Percentiles rank a stretch among this genome's conserved stretches.
These are phyloP conservation scores for Sitta europaea DNA, from an alignment of 2,113 vertebrate genomes.

Conservation along the genomic window DNA sequence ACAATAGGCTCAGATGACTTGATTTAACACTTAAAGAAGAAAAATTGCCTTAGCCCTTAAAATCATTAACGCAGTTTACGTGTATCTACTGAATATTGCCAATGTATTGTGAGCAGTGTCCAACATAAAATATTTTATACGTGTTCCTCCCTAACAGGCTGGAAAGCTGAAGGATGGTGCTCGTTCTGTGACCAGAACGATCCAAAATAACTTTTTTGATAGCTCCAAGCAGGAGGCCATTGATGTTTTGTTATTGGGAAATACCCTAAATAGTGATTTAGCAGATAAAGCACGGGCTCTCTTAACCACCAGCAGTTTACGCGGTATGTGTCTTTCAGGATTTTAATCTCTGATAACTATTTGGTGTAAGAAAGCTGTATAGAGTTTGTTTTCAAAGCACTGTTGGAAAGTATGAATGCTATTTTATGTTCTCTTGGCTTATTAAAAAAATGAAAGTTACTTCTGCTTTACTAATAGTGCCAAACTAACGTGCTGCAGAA, in stretches of 20 bases:
- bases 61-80: background rate
- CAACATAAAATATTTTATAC: slow-evolving; percentile 63
- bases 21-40: background rate
- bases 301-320: slow-evolving; percentile 95
- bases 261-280: slow-evolving; percentile 96
- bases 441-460: background rate
- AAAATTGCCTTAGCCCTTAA: background rate
- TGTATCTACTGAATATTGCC: slow-evolving; percentile 33
- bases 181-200: slow-evolving; percentile 96
- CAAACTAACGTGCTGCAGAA: background rate
- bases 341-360: slow-evolving; percentile 63
- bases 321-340: slow-evolving; percentile 80
- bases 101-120: slow-evolving; percentile 41
- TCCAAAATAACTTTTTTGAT: slow-evolving; percentile 99
- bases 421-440: slow-evolving; percentile 6
- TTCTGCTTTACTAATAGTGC: slow-evolving; percentile 53
- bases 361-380: slow-evolving; percentile 42
- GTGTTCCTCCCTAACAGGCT: slow-evolving; percentile 72
- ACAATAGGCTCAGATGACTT: background rate
- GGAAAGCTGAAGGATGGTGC: slow-evolving; percentile 99
- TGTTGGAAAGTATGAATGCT: slow-evolving; percentile 31
- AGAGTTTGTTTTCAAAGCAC: slow-evolving; percentile 37
- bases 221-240: slow-evolving; percentile 98
- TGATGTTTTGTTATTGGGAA: slow-evolving; percentile 94
- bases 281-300: slow-evolving; percentile 97